phyloP scores from a whole-genome alignment of 30 jellyfish, hydroid and myxozoan genomes.

The Morbakka virulenta region DNA sequence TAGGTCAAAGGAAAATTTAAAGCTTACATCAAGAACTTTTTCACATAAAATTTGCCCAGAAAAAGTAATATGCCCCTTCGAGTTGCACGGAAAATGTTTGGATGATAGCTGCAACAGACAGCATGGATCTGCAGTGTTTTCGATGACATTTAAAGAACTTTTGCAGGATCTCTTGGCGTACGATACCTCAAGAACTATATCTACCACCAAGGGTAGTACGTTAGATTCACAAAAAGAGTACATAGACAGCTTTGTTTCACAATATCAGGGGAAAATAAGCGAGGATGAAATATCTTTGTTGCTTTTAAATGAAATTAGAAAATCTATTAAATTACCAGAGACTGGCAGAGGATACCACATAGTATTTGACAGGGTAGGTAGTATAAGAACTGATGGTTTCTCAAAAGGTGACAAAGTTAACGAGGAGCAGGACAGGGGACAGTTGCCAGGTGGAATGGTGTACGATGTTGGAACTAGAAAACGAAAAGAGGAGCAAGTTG shows the following conservation, averaged over 20 bases:
- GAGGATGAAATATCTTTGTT: neutral
- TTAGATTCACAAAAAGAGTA: neutral
- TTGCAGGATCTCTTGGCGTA: neutral
- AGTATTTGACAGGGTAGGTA: too few species aligned
- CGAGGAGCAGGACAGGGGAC: too few species aligned
- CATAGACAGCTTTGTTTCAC: neutral
- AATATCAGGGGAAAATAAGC: too few species aligned
- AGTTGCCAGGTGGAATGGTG: too few species aligned
- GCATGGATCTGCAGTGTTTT: neutral
- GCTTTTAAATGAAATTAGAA: neutral
- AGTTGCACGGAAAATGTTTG: neutral
- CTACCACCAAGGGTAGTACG: neutral
- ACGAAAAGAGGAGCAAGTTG: too few species aligned
- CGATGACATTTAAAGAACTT: neutral
- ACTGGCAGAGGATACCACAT: too few species aligned
- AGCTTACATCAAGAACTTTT: neutral
- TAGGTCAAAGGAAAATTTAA: neutral
- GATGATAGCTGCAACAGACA: neutral
- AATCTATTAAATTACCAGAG: too few species aligned
- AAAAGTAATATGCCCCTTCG: neutral
- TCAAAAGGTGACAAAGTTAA: too few species aligned
- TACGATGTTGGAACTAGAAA: too few species aligned
- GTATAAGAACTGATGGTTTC: too few species aligned
- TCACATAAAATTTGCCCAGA: neutral
- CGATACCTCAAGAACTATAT: neutral